Percentiles rank a stretch among this genome's conserved stretches.
Evolutionary conservation across 2,888 invertebrate species (phyloP).

Genomic region (Pteria penguin): DNA sequence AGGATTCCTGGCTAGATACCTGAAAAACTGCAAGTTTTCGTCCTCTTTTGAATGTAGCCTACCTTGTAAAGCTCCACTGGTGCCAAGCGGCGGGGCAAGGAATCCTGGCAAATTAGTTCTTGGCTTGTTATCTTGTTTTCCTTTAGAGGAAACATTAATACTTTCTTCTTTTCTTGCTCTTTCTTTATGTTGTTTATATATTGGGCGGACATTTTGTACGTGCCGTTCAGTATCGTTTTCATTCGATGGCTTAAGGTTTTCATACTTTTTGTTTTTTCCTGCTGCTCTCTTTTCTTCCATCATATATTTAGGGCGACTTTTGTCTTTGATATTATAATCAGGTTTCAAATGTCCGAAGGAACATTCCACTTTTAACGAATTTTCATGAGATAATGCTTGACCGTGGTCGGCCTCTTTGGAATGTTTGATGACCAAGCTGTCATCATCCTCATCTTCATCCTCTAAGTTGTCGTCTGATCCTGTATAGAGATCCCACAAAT

Average conservation of each 20-base stretch:
- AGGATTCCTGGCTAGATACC: slow-evolving; percentile 7
- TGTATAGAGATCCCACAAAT: background rate
- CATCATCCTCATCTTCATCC: background rate
- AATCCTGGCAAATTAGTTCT: background rate
- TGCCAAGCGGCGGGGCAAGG: background rate
- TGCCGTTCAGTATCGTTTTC: background rate
- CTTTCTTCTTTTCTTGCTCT: background rate
- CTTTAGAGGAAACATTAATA: background rate
- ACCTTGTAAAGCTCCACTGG: background rate
- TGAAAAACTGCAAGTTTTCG: slow-evolving; percentile 17
- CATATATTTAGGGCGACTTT: background rate
- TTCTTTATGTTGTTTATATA: background rate
- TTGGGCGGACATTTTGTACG: background rate
- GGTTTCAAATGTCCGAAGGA: background rate
- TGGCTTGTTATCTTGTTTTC: background rate
- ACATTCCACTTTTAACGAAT: too few relatives aligned
- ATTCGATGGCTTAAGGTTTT: background rate
- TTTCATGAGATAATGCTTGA: background rate
- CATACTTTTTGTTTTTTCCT: background rate
- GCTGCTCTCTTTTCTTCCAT: background rate
- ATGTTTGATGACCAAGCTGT: background rate
- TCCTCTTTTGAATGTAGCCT: background rate
- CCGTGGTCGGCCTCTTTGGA: too few relatives aligned
- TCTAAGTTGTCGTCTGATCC: background rate
- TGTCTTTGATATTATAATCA: background rate